A percentile compares a stretch with the other conserved stretches of the same genome.
These are phyloP conservation scores for Falco novaeseelandiae DNA, from an alignment of 2,797 vertebrate genomes.

Conservation along the genomic window DNA sequence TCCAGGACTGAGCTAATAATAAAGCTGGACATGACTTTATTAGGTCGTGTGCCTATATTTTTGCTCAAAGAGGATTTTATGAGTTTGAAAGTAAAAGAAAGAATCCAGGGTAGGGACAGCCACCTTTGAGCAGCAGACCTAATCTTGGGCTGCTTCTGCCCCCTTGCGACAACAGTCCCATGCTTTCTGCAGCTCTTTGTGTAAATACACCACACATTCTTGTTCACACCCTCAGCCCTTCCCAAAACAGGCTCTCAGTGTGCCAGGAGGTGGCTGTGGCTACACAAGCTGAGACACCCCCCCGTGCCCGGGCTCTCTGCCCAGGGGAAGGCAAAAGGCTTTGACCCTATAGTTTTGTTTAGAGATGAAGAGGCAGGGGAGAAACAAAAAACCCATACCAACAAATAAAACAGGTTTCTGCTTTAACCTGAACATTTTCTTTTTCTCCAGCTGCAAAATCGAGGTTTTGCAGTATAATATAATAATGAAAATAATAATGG, in stretches of 20 bases:
- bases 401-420: not conserved
- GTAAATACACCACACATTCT: fast-evolving
- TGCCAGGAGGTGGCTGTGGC: not conserved
- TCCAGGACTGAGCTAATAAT: not conserved
- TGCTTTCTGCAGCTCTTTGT: not conserved
- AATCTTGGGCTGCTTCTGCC: constrained; percentile 42
- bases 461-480: not conserved
- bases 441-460: not conserved
- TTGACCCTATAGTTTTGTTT: not conserved
- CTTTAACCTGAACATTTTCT: not conserved
- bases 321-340: not conserved
- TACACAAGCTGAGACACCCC: not conserved
- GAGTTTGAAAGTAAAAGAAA: not conserved
- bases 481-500: not conserved
- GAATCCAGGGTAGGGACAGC: not conserved
- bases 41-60: not conserved
- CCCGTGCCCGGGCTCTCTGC: not conserved
- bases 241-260: not conserved
- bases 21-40: not conserved
- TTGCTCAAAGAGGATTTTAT: not conserved
- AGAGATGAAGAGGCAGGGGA: fast-evolving
- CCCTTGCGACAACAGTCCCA: not conserved
- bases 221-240: not conserved
- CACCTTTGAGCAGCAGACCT: not conserved
- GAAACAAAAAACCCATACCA: fast-evolving